Evolutionary conservation across 2,888 invertebrate species (phyloP), one percentile per base, ranked within the genome.

Genomic region (Octonoba sinensis): DNA sequence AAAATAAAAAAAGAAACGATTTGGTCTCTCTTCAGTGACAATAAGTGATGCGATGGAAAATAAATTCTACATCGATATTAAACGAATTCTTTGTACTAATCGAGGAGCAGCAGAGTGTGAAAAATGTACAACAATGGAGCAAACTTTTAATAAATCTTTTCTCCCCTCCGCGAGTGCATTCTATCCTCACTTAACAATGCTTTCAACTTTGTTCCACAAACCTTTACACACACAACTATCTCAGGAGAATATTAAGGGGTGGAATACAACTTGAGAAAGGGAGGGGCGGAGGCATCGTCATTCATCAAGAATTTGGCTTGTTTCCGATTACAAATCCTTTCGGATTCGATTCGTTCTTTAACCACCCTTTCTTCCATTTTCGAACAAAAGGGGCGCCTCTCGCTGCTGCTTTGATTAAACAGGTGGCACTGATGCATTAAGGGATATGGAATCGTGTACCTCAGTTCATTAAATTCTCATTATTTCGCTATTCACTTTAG

Each of bases 391-490:
- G n/a, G 36, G 4, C 36, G 36, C 36, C 36, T 36, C 36, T 36
- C 6, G 8, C 8, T 36, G 36, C 36, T 36, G 8, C 8, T 6
- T 11, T 36, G 36, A 36, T 36, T 36, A 36, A 36, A 36, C 36
- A 24, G 24, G 36, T 51, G 62, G 69, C 62, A 64, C 76, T 70
- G 70, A 77, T 77, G 76, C 56, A 69, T 75, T 67, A 67, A 75
- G 64, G 75, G 75, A 60, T 56, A 69, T 56, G 54, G 69, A 60
- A 77, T 36, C 70, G 62, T 62, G 64, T 62, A 69, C 36, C 64
- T 62, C 62, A 69, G 62, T 77, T 77, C 76, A 77, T 77, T 77
- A 77, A 77, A 77, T 70, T 46, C 76, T 77, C 76, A 70, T 77
- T 77, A 77, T 70, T 77, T 70, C 62, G 24, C 54, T 24, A 51